These are phyloP conservation scores for Tineola bisselliella DNA, from an alignment of 2,888 invertebrate genomes.

Conservation along the genomic window DNA sequence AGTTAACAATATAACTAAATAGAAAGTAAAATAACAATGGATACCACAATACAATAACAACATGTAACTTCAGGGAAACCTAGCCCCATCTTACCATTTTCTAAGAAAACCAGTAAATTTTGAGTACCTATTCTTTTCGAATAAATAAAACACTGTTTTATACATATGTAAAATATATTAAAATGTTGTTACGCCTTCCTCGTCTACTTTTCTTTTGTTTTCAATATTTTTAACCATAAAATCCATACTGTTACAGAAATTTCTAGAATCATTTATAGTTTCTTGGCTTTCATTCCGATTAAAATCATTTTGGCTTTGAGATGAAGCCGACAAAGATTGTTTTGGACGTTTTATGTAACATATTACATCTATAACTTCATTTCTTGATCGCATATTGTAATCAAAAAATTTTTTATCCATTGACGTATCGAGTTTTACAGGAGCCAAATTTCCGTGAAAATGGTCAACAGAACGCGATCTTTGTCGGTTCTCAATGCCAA, in stretches of 20 bases:
- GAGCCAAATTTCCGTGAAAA: background rate
- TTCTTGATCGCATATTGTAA: background rate
- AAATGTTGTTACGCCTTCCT: background rate
- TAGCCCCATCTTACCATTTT: too few relatives aligned
- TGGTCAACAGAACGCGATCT: background rate
- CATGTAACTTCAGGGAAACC: too few relatives aligned
- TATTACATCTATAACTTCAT: constrained; percentile 7
- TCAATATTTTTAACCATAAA: background rate
- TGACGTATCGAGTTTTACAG: background rate
- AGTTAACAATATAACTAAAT: too few relatives aligned
- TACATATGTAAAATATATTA: background rate
- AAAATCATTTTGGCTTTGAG: background rate
- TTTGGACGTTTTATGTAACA: background rate
- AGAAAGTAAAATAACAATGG: too few relatives aligned
- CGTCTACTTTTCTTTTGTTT: background rate
- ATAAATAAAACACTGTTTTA: too few relatives aligned
- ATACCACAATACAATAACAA: too few relatives aligned
- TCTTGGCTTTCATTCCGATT: background rate
- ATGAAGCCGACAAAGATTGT: constrained; percentile 5
- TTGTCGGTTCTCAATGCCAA: background rate
- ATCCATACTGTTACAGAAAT: background rate
- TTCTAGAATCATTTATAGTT: background rate
- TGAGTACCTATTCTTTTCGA: too few relatives aligned
- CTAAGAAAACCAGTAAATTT: too few relatives aligned
- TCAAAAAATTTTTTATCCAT: background rate